Evolutionary conservation across 2,113 vertebrate species (phyloP).

Genomic region (Bujurquina vittata): DNA sequence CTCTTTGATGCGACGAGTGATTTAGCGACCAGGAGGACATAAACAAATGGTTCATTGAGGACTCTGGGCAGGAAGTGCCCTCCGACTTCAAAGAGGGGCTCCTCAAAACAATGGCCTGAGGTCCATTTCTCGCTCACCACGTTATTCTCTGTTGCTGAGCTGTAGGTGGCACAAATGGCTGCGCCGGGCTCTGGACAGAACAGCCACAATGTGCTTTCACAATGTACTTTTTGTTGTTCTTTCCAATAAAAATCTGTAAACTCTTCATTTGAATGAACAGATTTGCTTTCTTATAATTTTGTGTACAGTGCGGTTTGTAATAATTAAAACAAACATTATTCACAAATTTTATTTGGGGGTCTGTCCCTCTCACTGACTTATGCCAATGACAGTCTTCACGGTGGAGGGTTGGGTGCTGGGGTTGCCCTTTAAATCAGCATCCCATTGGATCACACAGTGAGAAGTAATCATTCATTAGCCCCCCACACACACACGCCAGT

Average conservation of each 20-base stretch:
- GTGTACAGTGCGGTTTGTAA: not conserved
- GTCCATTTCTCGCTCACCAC: constrained; percentile 61
- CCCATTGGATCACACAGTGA: constrained; percentile 82
- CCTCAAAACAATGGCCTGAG: constrained; percentile 73
- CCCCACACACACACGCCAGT: constrained; percentile 1
- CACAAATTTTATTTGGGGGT: constrained; percentile 21
- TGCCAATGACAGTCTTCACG: constrained; percentile 15
- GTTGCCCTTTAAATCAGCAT: constrained; percentile 67
- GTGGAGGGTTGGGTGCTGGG: not conserved
- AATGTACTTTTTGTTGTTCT: not conserved
- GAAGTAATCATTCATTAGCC: constrained; percentile 87
- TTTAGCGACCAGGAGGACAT: constrained; percentile 76
- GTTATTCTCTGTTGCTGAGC: constrained; percentile 56
- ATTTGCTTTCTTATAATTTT: not conserved
- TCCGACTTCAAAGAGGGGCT: constrained; percentile 78
- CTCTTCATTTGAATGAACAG: not conserved
- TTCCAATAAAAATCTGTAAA: not conserved
- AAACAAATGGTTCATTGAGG: constrained; percentile 80
- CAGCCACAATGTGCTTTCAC: not conserved
- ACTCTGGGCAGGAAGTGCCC: constrained; percentile 77
- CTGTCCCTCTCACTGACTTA: not conserved
- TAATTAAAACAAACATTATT: not conserved
- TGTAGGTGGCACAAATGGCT: constrained; percentile 51
- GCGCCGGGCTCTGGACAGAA: constrained; percentile 11
- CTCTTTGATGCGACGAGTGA: constrained; percentile 84